Percentiles rank a stretch among this genome's conserved stretches.
These are phyloP conservation scores for Nephrotoma flavescens DNA, from an alignment of 2,888 invertebrate species.

Conservation along the genomic window DNA sequence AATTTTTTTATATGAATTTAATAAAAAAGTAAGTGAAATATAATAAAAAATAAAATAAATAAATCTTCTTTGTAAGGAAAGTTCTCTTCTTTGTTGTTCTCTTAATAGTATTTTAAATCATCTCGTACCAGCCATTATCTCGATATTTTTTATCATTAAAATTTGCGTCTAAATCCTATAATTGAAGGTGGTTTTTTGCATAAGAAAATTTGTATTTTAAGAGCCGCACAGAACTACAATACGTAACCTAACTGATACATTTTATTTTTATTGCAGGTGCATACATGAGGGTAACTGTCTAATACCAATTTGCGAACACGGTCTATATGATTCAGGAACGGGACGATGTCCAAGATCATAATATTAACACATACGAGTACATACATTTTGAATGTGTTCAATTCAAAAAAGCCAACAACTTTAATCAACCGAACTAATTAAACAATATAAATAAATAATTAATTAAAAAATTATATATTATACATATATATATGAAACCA, in stretches of 20 bases:
- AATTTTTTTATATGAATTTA: too few species aligned
- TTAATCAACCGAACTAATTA: neutral
- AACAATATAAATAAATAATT: neutral
- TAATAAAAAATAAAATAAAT: too few species aligned
- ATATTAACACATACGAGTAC: neutral
- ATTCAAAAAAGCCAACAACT: neutral
- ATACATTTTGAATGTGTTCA: neutral
- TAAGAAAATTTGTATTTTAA: too few species aligned
- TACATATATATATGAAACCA: neutral
- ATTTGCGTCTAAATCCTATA: too few species aligned
- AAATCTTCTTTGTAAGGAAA: too few species aligned
- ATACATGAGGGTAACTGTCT: conserved; percentile 23
- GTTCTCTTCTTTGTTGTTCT: too few species aligned
- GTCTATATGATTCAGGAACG: conserved; percentile 19
- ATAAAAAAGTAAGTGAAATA: too few species aligned
- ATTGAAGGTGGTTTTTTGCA: too few species aligned
- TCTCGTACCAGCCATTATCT: too few species aligned
- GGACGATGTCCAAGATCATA: conserved; percentile 25
- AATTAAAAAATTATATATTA: neutral
- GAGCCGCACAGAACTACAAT: too few species aligned
- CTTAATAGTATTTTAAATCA: too few species aligned
- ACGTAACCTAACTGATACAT: neutral
- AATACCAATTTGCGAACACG: conserved; percentile 24
- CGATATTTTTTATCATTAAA: too few species aligned
- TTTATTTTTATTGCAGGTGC: conserved; percentile 18